These are phyloP conservation scores for Mesochorus sp. DNA, from an alignment of 2,888 invertebrate genomes.

Conservation along the genomic window DNA sequence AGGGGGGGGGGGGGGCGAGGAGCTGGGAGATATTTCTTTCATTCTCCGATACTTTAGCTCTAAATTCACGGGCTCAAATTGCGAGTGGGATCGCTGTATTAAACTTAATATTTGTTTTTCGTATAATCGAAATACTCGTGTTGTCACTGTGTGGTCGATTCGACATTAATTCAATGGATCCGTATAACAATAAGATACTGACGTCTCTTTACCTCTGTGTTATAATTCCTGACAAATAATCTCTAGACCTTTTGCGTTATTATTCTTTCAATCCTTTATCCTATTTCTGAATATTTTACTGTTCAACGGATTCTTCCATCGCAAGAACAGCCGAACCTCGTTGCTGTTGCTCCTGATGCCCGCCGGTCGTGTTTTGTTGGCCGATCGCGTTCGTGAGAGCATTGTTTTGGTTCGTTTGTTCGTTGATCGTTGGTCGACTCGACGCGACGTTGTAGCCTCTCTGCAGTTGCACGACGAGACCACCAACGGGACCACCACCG, in stretches of 20 bases:
- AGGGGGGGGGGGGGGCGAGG: not conserved
- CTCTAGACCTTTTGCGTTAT: not conserved
- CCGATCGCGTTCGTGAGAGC: constrained; percentile 61
- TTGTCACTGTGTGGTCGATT: constrained; percentile 13
- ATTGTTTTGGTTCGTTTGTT: constrained; percentile 61
- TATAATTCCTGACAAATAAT: too few relatives aligned
- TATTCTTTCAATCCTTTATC: constrained; percentile 16
- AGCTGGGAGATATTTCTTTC: not conserved
- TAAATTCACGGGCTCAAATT: constrained; percentile 31
- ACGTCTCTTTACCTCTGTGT: constrained; percentile 29
- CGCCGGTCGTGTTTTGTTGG: constrained; percentile 65
- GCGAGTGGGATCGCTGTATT: constrained; percentile 22
- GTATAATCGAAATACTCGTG: constrained; percentile 12
- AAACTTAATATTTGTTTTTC: not conserved
- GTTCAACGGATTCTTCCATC: constrained; percentile 81
- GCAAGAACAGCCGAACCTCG: constrained; percentile 71
- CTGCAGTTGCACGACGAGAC: constrained; percentile 79
- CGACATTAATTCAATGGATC: too few relatives aligned
- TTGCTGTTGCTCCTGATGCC: constrained; percentile 67
- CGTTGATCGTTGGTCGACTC: constrained; percentile 54
- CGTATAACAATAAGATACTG: constrained; percentile 52
- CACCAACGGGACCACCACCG: constrained; percentile 75
- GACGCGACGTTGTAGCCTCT: constrained; percentile 74
- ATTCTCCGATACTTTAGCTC: not conserved
- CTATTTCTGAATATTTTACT: constrained; percentile 70